A percentile compares a stretch with the other conserved stretches of the same genome.
phyloP scores from a whole-genome alignment of 2,113 vertebrate genomes.

The Archilochus colubris region DNA sequence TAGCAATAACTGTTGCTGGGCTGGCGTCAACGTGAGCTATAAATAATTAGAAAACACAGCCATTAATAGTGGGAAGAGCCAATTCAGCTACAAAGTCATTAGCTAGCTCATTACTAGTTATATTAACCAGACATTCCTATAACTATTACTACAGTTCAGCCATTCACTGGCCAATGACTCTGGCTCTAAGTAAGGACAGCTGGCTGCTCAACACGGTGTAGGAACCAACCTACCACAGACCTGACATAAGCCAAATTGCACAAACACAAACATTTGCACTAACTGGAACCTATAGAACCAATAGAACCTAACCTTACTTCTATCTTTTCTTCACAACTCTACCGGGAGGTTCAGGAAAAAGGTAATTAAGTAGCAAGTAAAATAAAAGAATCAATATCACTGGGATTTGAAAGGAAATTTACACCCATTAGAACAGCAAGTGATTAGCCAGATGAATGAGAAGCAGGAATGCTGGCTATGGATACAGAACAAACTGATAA shows the following conservation, averaged over 20 bases:
- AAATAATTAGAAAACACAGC: conserved; percentile 63
- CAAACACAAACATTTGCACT: not conserved
- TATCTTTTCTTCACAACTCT: conserved; percentile 1
- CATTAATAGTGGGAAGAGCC: conserved; percentile 32
- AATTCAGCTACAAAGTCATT: conserved; percentile 54
- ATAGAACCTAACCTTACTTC: not conserved
- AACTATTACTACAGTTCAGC: not conserved
- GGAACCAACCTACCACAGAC: not conserved
- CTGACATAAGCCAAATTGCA: not conserved
- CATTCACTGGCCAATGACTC: not conserved
- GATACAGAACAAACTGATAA: conserved; percentile 72
- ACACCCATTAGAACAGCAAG: conserved; percentile 69
- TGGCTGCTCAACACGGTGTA: not conserved
- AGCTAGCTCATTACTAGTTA: conserved; percentile 27
- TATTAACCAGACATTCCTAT: conserved; percentile 3
- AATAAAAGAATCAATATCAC: conserved; percentile 44
- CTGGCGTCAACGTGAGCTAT: conserved; percentile 93
- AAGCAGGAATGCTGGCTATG: conserved; percentile 62
- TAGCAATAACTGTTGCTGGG: conserved; percentile 94
- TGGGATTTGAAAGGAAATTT: conserved; percentile 70
- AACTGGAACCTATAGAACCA: not conserved
- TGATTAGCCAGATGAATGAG: conserved; percentile 72
- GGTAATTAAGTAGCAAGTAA: conserved; percentile 65
- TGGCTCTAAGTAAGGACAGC: not conserved
- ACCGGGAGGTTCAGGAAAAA: conserved; percentile 30